Conservation (phyloP, 2,797 vertebrate genomes). For the Amphiprion clarkii region DNA sequence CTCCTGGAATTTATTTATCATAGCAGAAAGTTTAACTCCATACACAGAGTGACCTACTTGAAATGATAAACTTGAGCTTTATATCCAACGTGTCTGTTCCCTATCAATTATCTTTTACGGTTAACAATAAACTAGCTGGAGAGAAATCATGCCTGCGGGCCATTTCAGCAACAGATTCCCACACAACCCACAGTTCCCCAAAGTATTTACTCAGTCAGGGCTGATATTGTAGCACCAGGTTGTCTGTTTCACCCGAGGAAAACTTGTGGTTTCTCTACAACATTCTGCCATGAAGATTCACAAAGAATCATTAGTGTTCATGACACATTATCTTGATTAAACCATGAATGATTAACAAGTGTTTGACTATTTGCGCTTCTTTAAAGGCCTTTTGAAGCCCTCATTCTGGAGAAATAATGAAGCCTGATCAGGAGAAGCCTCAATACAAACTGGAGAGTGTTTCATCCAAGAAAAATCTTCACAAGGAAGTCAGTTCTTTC, state of each 20-base stretch:
- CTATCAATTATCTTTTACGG: conserved; percentile 10
- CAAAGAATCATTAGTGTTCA: conserved; percentile 27
- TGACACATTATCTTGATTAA: conserved; percentile 26
- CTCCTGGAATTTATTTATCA: conserved; percentile 34
- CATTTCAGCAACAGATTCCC: neutral
- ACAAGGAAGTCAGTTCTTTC: conserved; percentile 21
- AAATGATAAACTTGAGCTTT: conserved; percentile 1
- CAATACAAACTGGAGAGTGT: conserved; percentile 36
- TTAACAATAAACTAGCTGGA: neutral
- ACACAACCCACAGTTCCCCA: neutral
- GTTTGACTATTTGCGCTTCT: neutral
- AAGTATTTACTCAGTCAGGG: neutral
- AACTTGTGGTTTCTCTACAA: conserved; percentile 5
- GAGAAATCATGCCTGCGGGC: neutral
- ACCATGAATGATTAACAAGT: conserved; percentile 17
- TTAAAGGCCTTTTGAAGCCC: neutral
- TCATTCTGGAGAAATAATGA: conserved; percentile 10
- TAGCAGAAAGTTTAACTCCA: conserved; percentile 15
- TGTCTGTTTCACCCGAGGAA: too few species aligned
- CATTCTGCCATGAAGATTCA: conserved; percentile 6
- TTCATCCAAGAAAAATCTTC: conserved; percentile 14
- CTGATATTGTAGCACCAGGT: neutral
- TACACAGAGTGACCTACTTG: conserved; percentile 16
- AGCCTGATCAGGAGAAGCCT: conserved; percentile 31
- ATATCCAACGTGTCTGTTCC: too few species aligned